phyloP scores from a whole-genome alignment of 2,113 vertebrate genomes.

The Pollachius pollachius region DNA sequence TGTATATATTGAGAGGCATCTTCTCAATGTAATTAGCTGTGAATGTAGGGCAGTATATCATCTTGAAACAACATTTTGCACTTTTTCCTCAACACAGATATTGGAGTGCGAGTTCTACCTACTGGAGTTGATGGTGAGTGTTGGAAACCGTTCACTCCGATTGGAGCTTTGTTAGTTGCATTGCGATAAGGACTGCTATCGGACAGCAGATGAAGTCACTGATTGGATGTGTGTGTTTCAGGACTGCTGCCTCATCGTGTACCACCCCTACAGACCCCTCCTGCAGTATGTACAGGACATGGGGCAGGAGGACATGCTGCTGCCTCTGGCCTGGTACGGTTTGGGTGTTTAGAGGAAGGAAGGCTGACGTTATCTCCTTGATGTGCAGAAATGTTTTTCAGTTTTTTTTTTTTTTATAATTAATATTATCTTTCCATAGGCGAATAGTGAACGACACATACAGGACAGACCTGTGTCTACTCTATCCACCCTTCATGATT shows the following conservation, averaged over 20 bases:
- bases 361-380: too few relatives aligned
- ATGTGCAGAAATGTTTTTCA: too few relatives aligned
- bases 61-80: neutral
- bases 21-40: too few relatives aligned
- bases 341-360: neutral
- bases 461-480: constrained; percentile 96
- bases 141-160: neutral
- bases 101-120: constrained; percentile 99
- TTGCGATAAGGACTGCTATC: neutral
- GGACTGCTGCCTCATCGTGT: constrained; percentile 99
- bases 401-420: neutral
- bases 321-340: constrained; percentile 92
- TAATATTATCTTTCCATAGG: constrained; percentile 68
- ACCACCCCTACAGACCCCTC: constrained; percentile 97
- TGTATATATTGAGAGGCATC: too few relatives aligned
- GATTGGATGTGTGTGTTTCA: constrained; percentile 49
- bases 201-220: too few relatives aligned
- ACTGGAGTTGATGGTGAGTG: constrained; percentile 95
- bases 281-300: constrained; percentile 99
- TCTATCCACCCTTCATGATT: constrained; percentile 99
- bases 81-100: constrained; percentile 74
- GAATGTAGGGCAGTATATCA: too few relatives aligned
- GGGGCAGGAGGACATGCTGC: constrained; percentile 99
- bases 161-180: too few relatives aligned
- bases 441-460: constrained; percentile 99